Conservation (phyloP, 1,140 invertebrate genomes). For the Drosophila takahashii region DNA sequence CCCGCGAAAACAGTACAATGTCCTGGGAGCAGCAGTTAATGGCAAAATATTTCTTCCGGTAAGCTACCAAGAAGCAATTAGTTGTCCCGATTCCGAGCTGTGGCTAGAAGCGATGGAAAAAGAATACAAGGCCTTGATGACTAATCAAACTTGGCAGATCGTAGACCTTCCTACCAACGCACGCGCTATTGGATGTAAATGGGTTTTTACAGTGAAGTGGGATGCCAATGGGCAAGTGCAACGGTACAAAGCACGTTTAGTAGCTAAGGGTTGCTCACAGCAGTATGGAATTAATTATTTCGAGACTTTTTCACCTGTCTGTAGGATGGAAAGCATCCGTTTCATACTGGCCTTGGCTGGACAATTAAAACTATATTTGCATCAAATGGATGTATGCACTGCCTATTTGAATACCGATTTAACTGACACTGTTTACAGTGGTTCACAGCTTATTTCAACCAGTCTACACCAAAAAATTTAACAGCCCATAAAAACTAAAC, state of each 20-base stretch:
- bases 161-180: too few species aligned
- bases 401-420: not conserved
- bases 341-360: conserved; percentile 2
- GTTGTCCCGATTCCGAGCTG: not conserved
- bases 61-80: conserved; percentile 1
- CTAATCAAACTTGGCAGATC: not conserved
- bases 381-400: not conserved
- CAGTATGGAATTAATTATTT: conserved; percentile 3
- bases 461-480: too few species aligned
- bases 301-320: not conserved
- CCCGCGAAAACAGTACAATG: not conserved
- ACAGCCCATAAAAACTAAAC: too few species aligned
- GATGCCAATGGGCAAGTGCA: not conserved
- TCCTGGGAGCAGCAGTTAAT: not conserved
- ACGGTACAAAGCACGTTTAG: not conserved
- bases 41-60: not conserved
- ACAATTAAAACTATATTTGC: conserved; percentile 6
- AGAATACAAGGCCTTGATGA: conserved; percentile 5
- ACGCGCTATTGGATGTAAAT: conserved; percentile 5
- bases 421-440: not conserved
- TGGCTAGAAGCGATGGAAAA: not conserved
- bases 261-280: not conserved
- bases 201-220: not conserved
- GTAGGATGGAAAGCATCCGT: not conserved
- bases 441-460: too few species aligned